Base-by-base conservation (phyloP, 2,113 vertebrate genomes). In the Taurulus bubalis region DNA sequence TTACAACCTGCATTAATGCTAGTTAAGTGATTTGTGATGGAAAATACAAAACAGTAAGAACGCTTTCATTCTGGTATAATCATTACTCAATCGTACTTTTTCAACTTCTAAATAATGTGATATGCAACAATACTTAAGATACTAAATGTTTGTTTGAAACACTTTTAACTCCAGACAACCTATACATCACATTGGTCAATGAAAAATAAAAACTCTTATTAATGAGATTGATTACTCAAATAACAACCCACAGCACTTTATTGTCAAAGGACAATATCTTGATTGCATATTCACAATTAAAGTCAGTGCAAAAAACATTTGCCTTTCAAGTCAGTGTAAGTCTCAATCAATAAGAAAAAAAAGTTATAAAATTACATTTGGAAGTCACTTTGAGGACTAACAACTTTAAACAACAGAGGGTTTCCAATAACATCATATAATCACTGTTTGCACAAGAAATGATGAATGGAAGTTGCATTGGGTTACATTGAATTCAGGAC, bases 301-400 rank as follows among this genome's bases (percentile, higher is more conserved):
- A 83, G 72, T 71, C 69, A 91, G 84, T 87, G 88, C 81, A 92
- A 88, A n/a, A 76, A 77, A 38, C 34, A 71, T 49, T 68, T 58
- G 40, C 30, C 34, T 77, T 85, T 85, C 60, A 76, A 68, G 47
- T 80, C 40, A 64, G 7, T 14, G 3, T 1, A 5, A 42, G 28
- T 75, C 49, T 65, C 8, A 45, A 45, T 66, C 32, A n/a, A 49
- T 20, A n/a, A 59, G 34, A 67, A 14, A 60, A 11, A 24, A 7
- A 40, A 1, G 0, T 56, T 28, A n/a, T 2, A 32, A 62, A 40
- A 45, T 18, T 3, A 51, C 12, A 26, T 60, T 3, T 15, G 63
- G 3, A n/a, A 56, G 20, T 64, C 49, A 45, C 28, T 34, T 45
- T n/a, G 3, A 34, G 16, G 28, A n/a, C 59, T 2, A 49, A 77